These are phyloP conservation scores for Scaptomyza montana DNA, from an alignment of 1,140 invertebrate genomes.

Conservation along the genomic window DNA sequence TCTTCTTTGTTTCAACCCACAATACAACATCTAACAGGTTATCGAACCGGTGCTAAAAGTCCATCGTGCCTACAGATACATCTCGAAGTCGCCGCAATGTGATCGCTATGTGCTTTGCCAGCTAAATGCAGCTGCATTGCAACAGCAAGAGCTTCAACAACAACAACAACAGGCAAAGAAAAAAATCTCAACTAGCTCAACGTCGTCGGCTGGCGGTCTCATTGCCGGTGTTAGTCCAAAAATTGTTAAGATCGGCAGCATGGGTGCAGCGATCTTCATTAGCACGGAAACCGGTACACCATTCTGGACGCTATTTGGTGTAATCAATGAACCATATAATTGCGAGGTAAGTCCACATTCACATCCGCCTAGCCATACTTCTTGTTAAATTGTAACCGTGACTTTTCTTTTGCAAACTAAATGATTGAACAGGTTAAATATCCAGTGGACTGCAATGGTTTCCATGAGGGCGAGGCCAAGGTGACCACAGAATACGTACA, in stretches of 20 bases:
- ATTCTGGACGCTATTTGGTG: conserved; percentile 86
- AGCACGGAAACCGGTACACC: conserved; percentile 85
- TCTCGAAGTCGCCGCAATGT: conserved; percentile 88
- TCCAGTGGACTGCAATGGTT: conserved; percentile 89
- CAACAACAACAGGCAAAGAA: conserved; percentile 52
- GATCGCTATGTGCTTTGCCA: conserved; percentile 90
- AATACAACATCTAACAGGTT: conserved; percentile 82
- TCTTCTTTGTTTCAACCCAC: conserved; percentile 47
- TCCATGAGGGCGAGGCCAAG: conserved; percentile 91
- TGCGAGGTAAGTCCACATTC: conserved; percentile 84
- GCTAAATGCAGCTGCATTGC: conserved; percentile 87
- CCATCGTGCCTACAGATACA: conserved; percentile 90
- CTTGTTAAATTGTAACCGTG: conserved; percentile 43
- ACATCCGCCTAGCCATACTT: conserved; percentile 11
- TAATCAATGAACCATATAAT: conserved; percentile 85
- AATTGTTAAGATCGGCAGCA: conserved; percentile 89
- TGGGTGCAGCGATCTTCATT: conserved; percentile 85
- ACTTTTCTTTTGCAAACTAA: conserved; percentile 17
- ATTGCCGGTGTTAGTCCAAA: conserved; percentile 86
- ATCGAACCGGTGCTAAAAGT: conserved; percentile 90
- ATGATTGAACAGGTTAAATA: conserved; percentile 87
- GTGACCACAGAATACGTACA: conserved; percentile 92
- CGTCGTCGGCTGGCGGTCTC: conserved; percentile 52
- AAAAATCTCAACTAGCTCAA: conserved; percentile 51
- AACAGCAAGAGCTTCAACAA: conserved; percentile 66